These are phyloP conservation scores for Archivesica marissinica DNA, from an alignment of 1,140 invertebrate species.

Conservation along the genomic window DNA sequence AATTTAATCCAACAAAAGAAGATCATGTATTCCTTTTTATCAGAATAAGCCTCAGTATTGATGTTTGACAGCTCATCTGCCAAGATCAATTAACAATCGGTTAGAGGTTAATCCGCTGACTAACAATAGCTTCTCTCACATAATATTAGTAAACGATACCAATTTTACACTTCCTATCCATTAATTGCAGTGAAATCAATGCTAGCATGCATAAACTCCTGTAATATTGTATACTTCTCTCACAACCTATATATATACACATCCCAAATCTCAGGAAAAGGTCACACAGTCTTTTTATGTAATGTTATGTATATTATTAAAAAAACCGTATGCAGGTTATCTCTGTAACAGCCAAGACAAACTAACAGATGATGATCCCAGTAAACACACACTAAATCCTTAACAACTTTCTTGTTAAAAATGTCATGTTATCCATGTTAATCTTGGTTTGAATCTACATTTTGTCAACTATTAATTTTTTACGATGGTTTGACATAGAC, in stretches of 20 bases:
- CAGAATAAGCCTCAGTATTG: constrained; percentile 27
- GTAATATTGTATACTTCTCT: background rate
- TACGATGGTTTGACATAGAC: constrained; percentile 47
- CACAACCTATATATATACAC: constrained; percentile 25
- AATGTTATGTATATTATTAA: constrained; percentile 62
- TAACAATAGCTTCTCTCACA: constrained; percentile 17
- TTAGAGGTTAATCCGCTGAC: background rate
- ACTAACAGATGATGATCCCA: constrained; percentile 40
- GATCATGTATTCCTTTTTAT: constrained; percentile 22
- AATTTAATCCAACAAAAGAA: constrained; percentile 27
- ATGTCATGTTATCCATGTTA: constrained; percentile 33
- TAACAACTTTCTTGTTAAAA: constrained; percentile 54
- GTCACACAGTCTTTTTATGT: constrained; percentile 48
- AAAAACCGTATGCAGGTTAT: constrained; percentile 54
- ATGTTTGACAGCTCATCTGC: constrained; percentile 20
- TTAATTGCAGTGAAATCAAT: constrained; percentile 18
- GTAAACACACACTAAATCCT: constrained; percentile 53
- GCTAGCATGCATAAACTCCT: constrained; percentile 14
- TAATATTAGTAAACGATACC: background rate
- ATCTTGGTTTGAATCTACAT: constrained; percentile 22
- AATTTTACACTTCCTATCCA: constrained; percentile 7
- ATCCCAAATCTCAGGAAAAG: constrained; percentile 52
- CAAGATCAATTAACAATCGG: constrained; percentile 18
- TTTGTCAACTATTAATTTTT: constrained; percentile 24
- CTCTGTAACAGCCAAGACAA: constrained; percentile 37